Evolutionary conservation across 2,113 vertebrate species (phyloP), one percentile per base, ranked within the genome.

Genomic region (Eretmodus cyanostictus): DNA sequence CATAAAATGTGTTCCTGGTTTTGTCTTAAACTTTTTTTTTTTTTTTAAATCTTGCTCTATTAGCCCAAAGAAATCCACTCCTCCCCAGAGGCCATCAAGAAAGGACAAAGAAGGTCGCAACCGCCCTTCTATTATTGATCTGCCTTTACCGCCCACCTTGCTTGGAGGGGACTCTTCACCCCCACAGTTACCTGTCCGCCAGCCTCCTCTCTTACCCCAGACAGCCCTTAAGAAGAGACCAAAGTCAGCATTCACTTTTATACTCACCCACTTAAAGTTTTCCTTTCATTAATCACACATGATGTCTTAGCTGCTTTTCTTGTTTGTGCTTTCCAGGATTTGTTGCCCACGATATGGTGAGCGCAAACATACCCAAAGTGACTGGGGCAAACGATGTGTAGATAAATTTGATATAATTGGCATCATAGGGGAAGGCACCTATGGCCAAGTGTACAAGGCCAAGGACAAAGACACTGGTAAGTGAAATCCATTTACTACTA

Each of bases 401-500:
- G 99, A 99, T 94, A 99, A 99, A 84, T 99, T 99, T 68, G 98
- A 99, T 87, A 99, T 99, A 85, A 99, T 99, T 54, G 98, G 99
- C 24, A 99, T 99, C 91, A 99, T 99, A 45, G 99, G 99, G 17
- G 99, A 99, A 66, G 99, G 99, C 82, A 99, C 99, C 1, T 99
- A 99, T 2, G 99, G 99, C 36, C 99, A 99, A 92, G 99, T 99
- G 86, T 99, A 99, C 96, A 99, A 99, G 94, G 99, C 99, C 79
- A 99, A 99, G 97, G 99, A 99, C 96, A 99, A 98, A 94, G 98
- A 98, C 81, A 99, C 99, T 86, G 99, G 99, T 99, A 49, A 89
- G 93, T 93, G 83, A 76, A 11, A 16, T 22, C 31, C 7, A 36
- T 9, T 51, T 22, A 9, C 4, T 19, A 19, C 36, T 29, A 5